Conservation (phyloP, 2,797 vertebrate species). For the Enteromius viviparus region DNA sequence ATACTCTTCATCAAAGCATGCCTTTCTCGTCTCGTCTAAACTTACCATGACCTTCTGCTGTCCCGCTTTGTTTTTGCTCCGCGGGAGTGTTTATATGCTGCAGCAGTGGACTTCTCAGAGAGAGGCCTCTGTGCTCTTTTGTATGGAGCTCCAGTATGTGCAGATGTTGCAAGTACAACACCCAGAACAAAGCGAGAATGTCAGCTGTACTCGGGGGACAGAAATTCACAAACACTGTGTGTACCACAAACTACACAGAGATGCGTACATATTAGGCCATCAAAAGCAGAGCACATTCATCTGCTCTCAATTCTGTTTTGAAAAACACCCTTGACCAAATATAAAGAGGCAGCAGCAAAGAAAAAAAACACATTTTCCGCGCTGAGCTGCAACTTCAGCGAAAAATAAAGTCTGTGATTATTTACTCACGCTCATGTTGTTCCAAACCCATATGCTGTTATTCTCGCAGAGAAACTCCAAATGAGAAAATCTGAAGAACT, state of each 20-base stretch:
- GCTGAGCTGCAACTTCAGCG: background rate
- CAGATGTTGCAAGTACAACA: conserved; percentile 35
- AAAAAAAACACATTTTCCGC: background rate
- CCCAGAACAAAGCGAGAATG: conserved; percentile 39
- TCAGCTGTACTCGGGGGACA: conserved; percentile 16
- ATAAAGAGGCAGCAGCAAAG: conserved; percentile 34
- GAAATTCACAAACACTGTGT: conserved; percentile 30
- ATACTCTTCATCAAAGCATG: conserved; percentile 29
- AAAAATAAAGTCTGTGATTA: conserved; percentile 12
- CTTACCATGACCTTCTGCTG: conserved; percentile 49
- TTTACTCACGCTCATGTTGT: background rate
- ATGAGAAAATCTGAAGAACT: background rate
- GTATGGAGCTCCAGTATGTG: conserved; percentile 11
- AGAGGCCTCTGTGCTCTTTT: conserved; percentile 37
- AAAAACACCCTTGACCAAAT: conserved; percentile 38
- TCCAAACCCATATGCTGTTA: conserved; percentile 15
- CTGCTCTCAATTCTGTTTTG: conserved; percentile 45
- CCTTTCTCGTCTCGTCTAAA: conserved; percentile 34
- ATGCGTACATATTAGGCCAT: conserved; percentile 12
- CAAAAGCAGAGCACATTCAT: conserved; percentile 25
- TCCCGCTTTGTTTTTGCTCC: conserved; percentile 23
- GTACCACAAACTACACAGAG: conserved; percentile 19
- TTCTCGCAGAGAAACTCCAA: background rate
- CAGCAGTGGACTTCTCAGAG: background rate
- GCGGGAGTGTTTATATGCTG: background rate